phyloP scores from a whole-genome alignment of 2,797 vertebrate species.

The Margarornis squamiger region DNA sequence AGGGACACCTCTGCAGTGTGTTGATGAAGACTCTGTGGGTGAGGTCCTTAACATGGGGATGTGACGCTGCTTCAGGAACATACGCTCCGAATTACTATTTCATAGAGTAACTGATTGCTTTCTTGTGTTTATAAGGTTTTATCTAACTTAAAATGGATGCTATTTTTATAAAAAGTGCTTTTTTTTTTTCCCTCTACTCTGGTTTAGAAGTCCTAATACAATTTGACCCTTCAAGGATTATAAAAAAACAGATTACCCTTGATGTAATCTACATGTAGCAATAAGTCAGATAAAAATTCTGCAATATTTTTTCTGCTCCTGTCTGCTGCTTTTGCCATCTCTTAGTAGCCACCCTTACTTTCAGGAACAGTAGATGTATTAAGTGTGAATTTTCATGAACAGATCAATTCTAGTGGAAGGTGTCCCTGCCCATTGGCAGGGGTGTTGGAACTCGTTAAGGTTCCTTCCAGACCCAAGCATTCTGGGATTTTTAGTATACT shows the following conservation, averaged over 20 bases:
- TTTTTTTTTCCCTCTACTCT: not conserved
- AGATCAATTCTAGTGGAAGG: not conserved
- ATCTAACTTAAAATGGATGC: slow-evolving; percentile 69
- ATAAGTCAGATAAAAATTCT: slow-evolving; percentile 46
- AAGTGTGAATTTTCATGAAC: slow-evolving; percentile 69
- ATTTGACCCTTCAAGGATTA: slow-evolving; percentile 42
- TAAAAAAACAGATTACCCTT: slow-evolving; percentile 28
- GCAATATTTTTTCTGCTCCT: slow-evolving; percentile 22
- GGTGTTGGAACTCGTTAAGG: not conserved
- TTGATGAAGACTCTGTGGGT: not conserved
- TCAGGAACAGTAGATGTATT: slow-evolving; percentile 61
- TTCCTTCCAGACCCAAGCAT: not conserved
- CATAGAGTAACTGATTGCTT: slow-evolving; percentile 43
- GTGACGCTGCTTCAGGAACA: slow-evolving; percentile 61
- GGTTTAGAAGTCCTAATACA: not conserved
- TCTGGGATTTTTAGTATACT: slow-evolving; percentile 35
- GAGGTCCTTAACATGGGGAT: slow-evolving; percentile 31
- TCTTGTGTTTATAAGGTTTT: slow-evolving; percentile 72
- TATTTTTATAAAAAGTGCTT: slow-evolving; percentile 76
- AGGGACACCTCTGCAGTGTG: not conserved
- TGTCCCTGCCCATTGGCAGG: not conserved
- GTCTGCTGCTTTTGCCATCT: slow-evolving; percentile 36
- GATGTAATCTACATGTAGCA: not conserved
- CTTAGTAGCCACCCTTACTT: slow-evolving; percentile 46
- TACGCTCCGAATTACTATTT: slow-evolving; percentile 53